Percentiles rank a stretch among this genome's conserved stretches.
Conservation (phyloP, 2,113 vertebrate species). For the Lamprologus callipterus region DNA sequence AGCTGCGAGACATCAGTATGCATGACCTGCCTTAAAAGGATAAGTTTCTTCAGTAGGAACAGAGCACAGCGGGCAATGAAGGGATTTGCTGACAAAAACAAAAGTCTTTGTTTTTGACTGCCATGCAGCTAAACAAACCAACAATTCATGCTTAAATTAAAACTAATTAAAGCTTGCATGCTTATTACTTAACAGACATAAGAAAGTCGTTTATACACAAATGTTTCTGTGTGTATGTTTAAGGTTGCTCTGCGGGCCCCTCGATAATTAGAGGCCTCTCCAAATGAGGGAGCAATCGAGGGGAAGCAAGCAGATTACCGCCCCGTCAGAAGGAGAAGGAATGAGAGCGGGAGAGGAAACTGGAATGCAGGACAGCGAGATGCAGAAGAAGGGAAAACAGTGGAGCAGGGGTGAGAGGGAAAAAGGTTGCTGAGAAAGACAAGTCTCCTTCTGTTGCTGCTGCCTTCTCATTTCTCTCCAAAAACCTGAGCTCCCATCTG, state of each 20-base stretch:
- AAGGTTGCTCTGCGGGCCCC: conserved; percentile 27
- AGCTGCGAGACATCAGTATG: background rate
- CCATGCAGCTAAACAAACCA: accelerated
- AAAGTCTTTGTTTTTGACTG: background rate
- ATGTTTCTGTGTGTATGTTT: conserved; percentile 6
- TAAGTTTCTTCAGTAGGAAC: background rate
- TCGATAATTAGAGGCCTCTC: conserved; percentile 38
- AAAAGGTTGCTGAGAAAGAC: background rate
- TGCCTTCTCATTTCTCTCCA: background rate
- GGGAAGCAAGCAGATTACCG: conserved; percentile 38
- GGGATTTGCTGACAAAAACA: background rate
- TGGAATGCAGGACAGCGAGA: background rate
- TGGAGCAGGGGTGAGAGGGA: background rate
- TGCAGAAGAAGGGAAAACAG: background rate
- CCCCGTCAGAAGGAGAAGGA: background rate
- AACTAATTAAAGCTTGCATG: background rate
- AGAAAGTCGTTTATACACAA: background rate
- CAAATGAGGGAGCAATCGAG: conserved; percentile 21
- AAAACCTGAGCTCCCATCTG: background rate
- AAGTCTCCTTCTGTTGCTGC: background rate
- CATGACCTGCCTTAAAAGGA: background rate
- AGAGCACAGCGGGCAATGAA: background rate
- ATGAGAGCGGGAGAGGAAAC: background rate
- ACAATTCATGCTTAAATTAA: accelerated
- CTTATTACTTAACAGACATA: accelerated